Evolutionary conservation across 2,888 invertebrate species (phyloP).

Genomic region (Orchesellides sinensis): DNA sequence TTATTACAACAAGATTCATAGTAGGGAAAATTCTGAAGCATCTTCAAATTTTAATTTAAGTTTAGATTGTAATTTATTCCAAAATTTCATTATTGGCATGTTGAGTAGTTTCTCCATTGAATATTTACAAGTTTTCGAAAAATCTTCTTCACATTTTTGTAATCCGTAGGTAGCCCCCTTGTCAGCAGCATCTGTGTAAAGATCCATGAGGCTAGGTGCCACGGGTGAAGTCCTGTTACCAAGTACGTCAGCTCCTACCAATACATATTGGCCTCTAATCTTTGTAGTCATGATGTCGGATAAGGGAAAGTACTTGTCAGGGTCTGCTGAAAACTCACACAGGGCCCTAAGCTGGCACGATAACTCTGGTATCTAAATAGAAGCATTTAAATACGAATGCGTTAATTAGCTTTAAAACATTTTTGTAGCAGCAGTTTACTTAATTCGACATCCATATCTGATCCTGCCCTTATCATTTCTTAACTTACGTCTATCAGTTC

Average conservation of each 20-base stretch:
- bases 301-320: conserved; percentile 72
- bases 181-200: conserved; percentile 71
- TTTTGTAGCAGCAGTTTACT: not conserved
- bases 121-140: conserved; percentile 68
- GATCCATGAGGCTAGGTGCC: conserved; percentile 67
- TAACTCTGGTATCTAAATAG: conserved; percentile 73
- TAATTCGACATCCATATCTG: not conserved
- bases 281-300: conserved; percentile 74
- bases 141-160: conserved; percentile 66
- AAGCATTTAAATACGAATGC: not conserved
- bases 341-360: conserved; percentile 74
- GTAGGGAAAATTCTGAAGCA: not conserved
- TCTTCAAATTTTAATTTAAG: conserved; percentile 72
- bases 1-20: too few relatives aligned
- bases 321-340: conserved; percentile 75
- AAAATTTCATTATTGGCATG: conserved; percentile 74
- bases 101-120: conserved; percentile 73
- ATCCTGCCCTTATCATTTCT: not conserved
- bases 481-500: conserved; percentile 70
- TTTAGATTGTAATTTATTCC: conserved; percentile 73
- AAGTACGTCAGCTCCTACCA: too few relatives aligned
- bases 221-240: not conserved
- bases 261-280: too few relatives aligned
- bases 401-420: too few relatives aligned
- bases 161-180: conserved; percentile 68